phyloP scores from a whole-genome alignment of 2,888 invertebrate species.

The Polietes domitor region DNA sequence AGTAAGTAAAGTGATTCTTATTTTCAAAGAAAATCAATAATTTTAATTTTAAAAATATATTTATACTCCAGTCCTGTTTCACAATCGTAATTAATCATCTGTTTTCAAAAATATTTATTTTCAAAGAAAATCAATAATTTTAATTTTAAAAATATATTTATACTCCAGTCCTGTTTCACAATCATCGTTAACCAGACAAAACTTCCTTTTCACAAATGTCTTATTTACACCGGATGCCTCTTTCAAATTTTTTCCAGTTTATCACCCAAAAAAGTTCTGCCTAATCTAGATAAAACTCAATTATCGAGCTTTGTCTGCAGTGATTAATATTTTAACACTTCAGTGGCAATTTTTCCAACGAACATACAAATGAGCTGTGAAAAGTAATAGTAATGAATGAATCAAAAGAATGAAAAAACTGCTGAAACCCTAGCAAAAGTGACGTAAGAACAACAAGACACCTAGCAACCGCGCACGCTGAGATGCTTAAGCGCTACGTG shows the following conservation, averaged over 20 bases:
- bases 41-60: no score
- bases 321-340: slow-evolving; percentile 28
- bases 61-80: no score
- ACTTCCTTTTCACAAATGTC: no score
- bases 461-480: neutral
- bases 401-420: neutral
- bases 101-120: no score
- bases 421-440: neutral
- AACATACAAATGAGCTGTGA: neutral
- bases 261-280: neutral
- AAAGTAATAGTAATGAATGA: slow-evolving; percentile 28
- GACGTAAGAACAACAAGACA: neutral
- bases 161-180: neutral
- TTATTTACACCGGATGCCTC: no score
- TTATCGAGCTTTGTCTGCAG: no score
- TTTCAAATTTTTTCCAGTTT: no score
- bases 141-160: no score
- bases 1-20: no score
- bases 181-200: neutral
- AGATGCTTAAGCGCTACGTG: neutral
- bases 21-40: no score
- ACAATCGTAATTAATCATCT: no score
- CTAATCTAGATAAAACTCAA: neutral
- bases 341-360: neutral
- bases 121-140: no score